Conservation (phyloP, 2,113 vertebrate species). For the Gallinago media region DNA sequence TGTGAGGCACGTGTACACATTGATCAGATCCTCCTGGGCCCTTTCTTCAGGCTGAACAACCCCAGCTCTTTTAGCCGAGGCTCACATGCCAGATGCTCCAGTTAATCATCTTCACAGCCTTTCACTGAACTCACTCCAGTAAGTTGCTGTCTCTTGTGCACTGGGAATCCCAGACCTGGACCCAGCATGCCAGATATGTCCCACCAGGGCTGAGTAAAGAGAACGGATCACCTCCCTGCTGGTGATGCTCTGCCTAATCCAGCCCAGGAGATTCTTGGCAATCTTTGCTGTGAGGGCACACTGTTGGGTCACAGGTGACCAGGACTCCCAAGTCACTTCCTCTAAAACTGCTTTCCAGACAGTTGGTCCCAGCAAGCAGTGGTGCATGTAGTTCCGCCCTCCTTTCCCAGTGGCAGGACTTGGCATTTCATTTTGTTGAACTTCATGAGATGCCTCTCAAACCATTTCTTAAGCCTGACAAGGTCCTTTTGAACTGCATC, state of each 20-base stretch:
- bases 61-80: not conserved
- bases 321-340: not conserved
- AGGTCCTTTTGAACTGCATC: not conserved
- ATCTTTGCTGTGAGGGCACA: not conserved
- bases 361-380: not conserved
- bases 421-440: not conserved
- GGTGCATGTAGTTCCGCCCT: not conserved
- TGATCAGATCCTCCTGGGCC: not conserved
- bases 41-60: not conserved
- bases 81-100: not conserved
- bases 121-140: not conserved
- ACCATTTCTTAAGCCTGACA: not conserved
- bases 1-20: not conserved
- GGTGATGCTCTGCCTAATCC: not conserved
- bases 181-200: not conserved
- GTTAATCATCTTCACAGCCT: not conserved
- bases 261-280: not conserved
- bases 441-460: not conserved
- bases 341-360: not conserved
- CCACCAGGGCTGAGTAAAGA: not conserved
- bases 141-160: not conserved
- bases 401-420: not conserved
- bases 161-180: not conserved
- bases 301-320: fast-evolving
- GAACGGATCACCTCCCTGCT: not conserved